Base-by-base conservation (phyloP, 2,888 invertebrate genomes). In the Glyphotaelius pellucidus region DNA sequence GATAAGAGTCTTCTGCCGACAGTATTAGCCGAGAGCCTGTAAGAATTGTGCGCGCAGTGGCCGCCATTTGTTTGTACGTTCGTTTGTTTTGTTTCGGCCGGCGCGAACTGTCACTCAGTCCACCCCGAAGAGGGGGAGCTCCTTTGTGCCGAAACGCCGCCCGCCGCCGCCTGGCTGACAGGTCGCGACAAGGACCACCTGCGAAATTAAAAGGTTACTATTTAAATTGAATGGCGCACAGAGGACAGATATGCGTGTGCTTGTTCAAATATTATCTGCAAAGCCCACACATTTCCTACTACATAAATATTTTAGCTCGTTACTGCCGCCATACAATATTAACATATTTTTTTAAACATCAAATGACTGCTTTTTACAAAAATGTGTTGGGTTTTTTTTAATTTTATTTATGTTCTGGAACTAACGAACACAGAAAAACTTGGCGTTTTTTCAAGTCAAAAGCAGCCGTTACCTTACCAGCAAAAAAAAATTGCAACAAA, bases 151-250 rank as follows among this genome's bases (percentile, higher is more conserved):
- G 35, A 38, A 38, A 35, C 67, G 67, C 85, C 85, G 85, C 32
- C 32, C 25, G 35, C 38, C 87, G 52, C 87, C 87, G 87, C 87
- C 38, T 87, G 87, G 31, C 52, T 52, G 52, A 87, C 52, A 87
- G n/a, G 25, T 15, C 52, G 52, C 30, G 32, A 87, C 87, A 19
- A 42, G 52, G 87, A 67, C 87, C 87, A 87, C 87, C 87, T 87
- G 87, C 87, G 67, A 52, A 87, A 87, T 87, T 87, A 87, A 87
- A 87, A 87, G 87, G 87, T 87, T 87, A 87, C 42, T 67, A 67
- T 67, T 67, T 67, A 67, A 67, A 67, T 67, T 67, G 67, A 9
- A 67, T n/a, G 67, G 67, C 25, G 67, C 67, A 25, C 67, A 67
- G 25, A 67, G 25, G n/a, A 67, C 67, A 67, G 67, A 67, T 67